A percentile compares a stretch with the other conserved stretches of the same genome.
Evolutionary conservation across 2,888 invertebrate species (phyloP).

Genomic region (Laothoe populi): DNA sequence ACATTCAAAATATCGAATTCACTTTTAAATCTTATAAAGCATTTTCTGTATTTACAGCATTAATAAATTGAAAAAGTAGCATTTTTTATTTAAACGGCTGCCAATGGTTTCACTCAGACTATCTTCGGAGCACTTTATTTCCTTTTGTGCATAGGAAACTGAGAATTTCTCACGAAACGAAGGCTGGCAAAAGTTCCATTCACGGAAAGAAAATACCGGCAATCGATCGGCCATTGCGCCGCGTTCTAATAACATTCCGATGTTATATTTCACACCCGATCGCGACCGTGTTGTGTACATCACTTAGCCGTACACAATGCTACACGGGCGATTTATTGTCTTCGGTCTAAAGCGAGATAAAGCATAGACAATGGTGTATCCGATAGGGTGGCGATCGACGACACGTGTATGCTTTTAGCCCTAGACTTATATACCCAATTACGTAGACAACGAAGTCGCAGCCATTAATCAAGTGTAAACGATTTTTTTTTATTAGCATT

Average conservation of each 20-base stretch:
- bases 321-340: constrained; percentile 79
- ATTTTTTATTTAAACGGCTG: neutral
- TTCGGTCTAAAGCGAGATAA: constrained; percentile 69
- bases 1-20: neutral
- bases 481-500: constrained; percentile 64
- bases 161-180: constrained; percentile 7
- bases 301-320: constrained; percentile 61
- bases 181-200: constrained; percentile 15
- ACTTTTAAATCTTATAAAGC: constrained; percentile 6
- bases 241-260: constrained; percentile 78
- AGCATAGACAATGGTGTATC: constrained; percentile 78
- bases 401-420: constrained; percentile 83
- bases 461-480: constrained; percentile 77
- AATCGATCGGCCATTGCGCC: constrained; percentile 65
- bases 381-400: constrained; percentile 63
- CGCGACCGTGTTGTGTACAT: constrained; percentile 57
- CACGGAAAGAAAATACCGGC: constrained; percentile 17
- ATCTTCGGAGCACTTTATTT: constrained; percentile 13
- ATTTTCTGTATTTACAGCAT: neutral
- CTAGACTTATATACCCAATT: constrained; percentile 80
- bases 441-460: constrained; percentile 61
- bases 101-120: constrained; percentile 3
- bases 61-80: constrained; percentile 3
- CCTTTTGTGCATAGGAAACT: constrained; percentile 20
- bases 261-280: constrained; percentile 66